Percentiles rank a stretch among this genome's conserved stretches.
phyloP scores from a whole-genome alignment of 2,888 invertebrate species.

The Calephelis perditalis region DNA sequence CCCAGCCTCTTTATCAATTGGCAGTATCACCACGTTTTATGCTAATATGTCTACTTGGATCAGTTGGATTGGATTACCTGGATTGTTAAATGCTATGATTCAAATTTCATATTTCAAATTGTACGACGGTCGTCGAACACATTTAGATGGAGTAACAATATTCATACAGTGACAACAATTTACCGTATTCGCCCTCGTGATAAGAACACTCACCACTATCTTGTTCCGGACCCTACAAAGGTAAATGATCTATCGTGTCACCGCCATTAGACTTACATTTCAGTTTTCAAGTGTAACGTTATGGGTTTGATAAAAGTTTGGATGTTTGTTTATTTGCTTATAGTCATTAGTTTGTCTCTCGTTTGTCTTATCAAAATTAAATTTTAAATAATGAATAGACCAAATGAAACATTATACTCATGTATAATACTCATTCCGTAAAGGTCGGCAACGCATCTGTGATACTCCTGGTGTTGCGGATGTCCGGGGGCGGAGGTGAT shows the following conservation, averaged over 20 bases:
- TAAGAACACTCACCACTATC: not conserved
- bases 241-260: not conserved
- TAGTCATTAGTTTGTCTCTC: not conserved
- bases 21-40: too few species aligned
- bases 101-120: conserved; percentile 4
- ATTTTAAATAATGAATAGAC: conserved; percentile 18
- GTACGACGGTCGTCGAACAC: not conserved
- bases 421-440: too few species aligned
- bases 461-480: too few species aligned
- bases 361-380: conserved; percentile 11
- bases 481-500: too few species aligned
- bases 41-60: too few species aligned
- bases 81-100: not conserved
- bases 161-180: not conserved
- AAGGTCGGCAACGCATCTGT: too few species aligned
- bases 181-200: not conserved
- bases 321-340: not conserved
- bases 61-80: too few species aligned
- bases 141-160: too few species aligned
- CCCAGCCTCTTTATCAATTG: too few species aligned
- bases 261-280: not conserved
- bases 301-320: not conserved
- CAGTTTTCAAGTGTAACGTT: not conserved
- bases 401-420: too few species aligned
- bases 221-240: not conserved